phyloP scores from a whole-genome alignment of 2,888 invertebrate species.

The Himalopsyche japonica region DNA sequence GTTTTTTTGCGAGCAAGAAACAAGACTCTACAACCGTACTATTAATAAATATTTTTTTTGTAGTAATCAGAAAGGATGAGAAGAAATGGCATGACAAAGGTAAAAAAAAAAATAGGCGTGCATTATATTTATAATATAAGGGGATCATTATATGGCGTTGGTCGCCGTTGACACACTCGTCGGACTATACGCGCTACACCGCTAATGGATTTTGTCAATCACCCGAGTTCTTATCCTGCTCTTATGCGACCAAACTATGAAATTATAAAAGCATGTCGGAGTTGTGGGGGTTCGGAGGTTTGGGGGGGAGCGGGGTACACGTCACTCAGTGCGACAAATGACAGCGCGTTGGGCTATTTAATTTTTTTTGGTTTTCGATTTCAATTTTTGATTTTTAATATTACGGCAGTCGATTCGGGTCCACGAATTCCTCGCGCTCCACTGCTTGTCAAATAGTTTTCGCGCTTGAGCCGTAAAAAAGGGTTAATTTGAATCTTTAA shows the following conservation, averaged over 20 bases:
- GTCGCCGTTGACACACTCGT: too few species aligned
- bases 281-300: neutral
- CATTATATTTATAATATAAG: too few species aligned
- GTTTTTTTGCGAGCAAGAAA: too few species aligned
- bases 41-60: too few species aligned
- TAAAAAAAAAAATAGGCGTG: too few species aligned
- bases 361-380: neutral
- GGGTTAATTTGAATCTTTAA: too few species aligned
- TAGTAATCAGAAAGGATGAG: too few species aligned
- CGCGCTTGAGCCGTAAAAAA: too few species aligned
- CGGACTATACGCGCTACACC: neutral
- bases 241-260: neutral
- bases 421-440: neutral
- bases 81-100: too few species aligned
- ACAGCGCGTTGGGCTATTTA: neutral
- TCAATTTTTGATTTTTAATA: neutral
- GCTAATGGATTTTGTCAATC: conserved; percentile 39
- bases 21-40: too few species aligned
- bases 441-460: neutral
- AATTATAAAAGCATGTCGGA: neutral
- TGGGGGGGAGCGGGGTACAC: neutral
- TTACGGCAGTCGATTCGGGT: neutral
- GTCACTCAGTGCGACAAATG: neutral
- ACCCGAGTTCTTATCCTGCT: neutral
- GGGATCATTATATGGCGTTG: too few species aligned